Percentiles rank a stretch among this genome's conserved stretches.
These are phyloP conservation scores for Tor tambroides DNA, from an alignment of 2,113 vertebrate genomes.

Conservation along the genomic window DNA sequence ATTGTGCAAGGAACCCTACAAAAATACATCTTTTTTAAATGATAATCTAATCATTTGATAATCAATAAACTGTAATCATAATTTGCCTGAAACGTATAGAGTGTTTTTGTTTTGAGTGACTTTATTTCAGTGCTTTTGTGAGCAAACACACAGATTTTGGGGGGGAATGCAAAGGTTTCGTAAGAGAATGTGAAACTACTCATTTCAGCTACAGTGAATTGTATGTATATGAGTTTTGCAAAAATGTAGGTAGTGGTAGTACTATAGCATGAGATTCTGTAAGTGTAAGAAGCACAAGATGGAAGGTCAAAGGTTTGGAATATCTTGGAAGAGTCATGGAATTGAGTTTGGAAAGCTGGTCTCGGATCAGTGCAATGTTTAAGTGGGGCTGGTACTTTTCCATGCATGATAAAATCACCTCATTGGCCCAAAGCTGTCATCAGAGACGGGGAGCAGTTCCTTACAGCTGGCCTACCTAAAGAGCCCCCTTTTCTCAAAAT, in stretches of 20 bases:
- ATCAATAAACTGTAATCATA: not conserved
- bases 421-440: conserved; percentile 54
- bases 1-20: not conserved
- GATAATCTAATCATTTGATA: not conserved
- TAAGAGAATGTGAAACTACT: not conserved
- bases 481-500: conserved; percentile 36
- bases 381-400: conserved; percentile 51
- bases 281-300: not conserved
- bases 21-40: not conserved
- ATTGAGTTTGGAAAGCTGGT: conserved; percentile 13
- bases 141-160: not conserved
- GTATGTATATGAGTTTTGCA: no score
- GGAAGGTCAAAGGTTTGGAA: not conserved
- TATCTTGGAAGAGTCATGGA: not conserved
- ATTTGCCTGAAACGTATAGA: not conserved
- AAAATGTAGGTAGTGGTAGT: not conserved
- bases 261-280: not conserved
- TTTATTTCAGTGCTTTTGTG: not conserved
- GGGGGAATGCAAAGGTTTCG: not conserved
- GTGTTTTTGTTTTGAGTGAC: not conserved
- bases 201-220: no score
- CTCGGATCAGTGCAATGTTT: conserved; percentile 39
- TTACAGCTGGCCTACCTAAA: conserved; percentile 56
- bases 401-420: conserved; percentile 52
- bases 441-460: conserved; percentile 42